Evolutionary conservation across 2,888 invertebrate species (phyloP).

Genomic region (Aspidapion aeneum): DNA sequence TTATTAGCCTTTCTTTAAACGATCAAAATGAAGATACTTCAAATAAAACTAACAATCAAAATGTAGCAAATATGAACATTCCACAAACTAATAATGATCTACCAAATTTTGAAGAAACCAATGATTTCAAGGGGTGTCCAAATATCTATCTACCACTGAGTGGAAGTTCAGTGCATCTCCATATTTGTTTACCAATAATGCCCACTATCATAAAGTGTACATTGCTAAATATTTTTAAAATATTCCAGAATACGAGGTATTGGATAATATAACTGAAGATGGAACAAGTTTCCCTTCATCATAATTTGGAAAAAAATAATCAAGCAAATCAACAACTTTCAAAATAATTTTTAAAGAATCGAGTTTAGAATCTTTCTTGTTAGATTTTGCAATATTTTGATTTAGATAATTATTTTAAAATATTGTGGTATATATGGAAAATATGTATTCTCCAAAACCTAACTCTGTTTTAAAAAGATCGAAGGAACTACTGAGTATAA

Average conservation of each 20-base stretch:
- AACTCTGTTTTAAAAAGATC: too few species aligned
- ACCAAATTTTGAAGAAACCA: too few species aligned
- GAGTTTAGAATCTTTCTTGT: too few species aligned
- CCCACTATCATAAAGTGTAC: conserved; percentile 36
- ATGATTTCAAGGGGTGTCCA: too few species aligned
- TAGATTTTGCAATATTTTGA: too few species aligned
- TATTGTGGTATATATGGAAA: too few species aligned
- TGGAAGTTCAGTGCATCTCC: conserved; percentile 33
- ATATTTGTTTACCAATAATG: conserved; percentile 33
- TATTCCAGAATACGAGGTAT: conserved; percentile 33
- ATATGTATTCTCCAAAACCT: too few species aligned
- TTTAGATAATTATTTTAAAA: too few species aligned
- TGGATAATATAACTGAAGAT: conserved; percentile 34
- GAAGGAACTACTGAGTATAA: too few species aligned
- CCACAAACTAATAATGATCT: not conserved
- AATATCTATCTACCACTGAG: conserved; percentile 31
- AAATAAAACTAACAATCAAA: not conserved
- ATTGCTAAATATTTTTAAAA: conserved; percentile 37
- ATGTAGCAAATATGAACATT: not conserved
- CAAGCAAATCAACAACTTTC: too few species aligned
- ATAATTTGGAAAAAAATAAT: too few species aligned
- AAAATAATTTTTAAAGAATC: too few species aligned
- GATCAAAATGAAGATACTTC: not conserved
- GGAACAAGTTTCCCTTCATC: conserved; percentile 34
- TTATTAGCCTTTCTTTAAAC: not conserved